These are phyloP conservation scores for Dromaius novaehollandiae DNA, from an alignment of 2,113 vertebrate species.

Conservation along the genomic window DNA sequence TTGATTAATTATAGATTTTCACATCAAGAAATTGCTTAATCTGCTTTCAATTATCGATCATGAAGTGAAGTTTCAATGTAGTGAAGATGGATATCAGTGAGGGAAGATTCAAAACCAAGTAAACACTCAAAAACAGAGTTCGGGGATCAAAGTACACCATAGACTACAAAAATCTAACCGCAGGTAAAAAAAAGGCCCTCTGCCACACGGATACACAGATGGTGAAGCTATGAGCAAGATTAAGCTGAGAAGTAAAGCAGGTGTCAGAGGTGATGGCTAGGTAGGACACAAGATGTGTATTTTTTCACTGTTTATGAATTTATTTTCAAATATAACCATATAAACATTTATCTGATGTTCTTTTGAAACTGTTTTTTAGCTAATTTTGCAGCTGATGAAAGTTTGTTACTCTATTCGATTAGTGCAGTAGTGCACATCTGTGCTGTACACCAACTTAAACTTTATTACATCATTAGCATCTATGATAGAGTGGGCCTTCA, in stretches of 20 bases:
- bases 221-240: background rate
- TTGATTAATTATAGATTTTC: background rate
- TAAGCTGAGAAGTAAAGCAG: background rate
- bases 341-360: background rate
- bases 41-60: background rate
- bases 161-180: background rate
- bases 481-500: background rate
- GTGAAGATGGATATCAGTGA: background rate
- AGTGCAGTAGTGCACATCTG: background rate
- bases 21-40: background rate
- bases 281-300: background rate
- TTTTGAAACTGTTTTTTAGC: background rate
- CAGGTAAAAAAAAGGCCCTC: background rate
- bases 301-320: background rate
- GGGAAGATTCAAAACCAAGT: background rate
- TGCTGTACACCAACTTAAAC: background rate
- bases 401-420: background rate
- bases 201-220: background rate
- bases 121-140: background rate
- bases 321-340: background rate
- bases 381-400: background rate
- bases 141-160: background rate
- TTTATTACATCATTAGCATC: background rate
- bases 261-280: background rate
- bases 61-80: background rate